Conservation (phyloP, 1,140 invertebrate species). For the Panagrolaimus sp. region DNA sequence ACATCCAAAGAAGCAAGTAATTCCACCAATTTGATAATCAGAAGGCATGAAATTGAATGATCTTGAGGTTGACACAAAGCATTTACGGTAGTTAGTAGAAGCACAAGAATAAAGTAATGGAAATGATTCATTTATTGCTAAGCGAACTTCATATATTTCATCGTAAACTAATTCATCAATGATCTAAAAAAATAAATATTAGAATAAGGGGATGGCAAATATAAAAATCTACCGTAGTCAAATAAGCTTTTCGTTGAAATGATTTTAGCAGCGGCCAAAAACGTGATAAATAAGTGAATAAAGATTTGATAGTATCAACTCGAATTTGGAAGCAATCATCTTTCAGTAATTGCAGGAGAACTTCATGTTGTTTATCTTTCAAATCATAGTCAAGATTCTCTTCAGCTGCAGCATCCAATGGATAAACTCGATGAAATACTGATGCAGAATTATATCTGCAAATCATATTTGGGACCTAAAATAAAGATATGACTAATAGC, state of each 20-base stretch:
- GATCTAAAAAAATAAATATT: neutral
- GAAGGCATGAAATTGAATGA: neutral
- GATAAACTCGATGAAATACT: neutral
- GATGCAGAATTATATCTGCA: neutral
- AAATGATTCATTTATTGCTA: neutral
- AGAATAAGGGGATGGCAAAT: neutral
- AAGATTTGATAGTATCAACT: neutral
- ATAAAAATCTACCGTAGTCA: neutral
- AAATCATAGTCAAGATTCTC: constrained; percentile 1
- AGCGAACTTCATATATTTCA: neutral
- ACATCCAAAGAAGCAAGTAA: neutral
- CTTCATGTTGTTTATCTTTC: neutral
- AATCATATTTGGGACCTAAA: neutral
- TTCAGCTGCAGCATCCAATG: neutral
- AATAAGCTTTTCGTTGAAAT: neutral
- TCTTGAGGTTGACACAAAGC: neutral
- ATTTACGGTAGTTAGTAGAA: neutral
- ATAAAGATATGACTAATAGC: too few species aligned
- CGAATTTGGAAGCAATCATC: neutral
- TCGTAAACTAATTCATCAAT: neutral
- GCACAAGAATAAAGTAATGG: neutral
- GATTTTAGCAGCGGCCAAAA: neutral
- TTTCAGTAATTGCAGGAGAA: neutral
- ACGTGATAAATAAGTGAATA: neutral
- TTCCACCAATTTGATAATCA: neutral